Conservation (phyloP, 2,113 vertebrate species). For the Hippocampus barbouri region DNA sequence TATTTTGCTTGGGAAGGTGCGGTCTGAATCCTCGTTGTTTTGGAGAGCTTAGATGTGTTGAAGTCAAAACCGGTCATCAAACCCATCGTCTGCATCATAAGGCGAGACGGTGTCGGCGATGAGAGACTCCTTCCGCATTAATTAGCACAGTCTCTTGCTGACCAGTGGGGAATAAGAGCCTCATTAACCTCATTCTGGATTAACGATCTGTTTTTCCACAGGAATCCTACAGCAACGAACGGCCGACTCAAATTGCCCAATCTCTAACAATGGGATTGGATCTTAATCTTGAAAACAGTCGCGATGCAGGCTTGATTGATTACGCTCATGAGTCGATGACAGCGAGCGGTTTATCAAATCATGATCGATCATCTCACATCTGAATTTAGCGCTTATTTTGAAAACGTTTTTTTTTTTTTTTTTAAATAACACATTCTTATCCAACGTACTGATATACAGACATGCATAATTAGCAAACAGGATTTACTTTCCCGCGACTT, state of each 20-base stretch:
- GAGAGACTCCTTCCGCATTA: conserved; percentile 55
- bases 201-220: conserved; percentile 61
- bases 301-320: not conserved
- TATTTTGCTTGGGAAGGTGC: not conserved
- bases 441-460: not conserved
- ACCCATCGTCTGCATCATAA: conserved; percentile 36
- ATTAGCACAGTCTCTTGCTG: conserved; percentile 66
- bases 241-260: conserved; percentile 37
- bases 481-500: conserved; percentile 29
- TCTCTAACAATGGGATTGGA: conserved; percentile 3
- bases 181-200: conserved; percentile 70
- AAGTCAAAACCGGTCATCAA: conserved; percentile 1
- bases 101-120: conserved; percentile 52
- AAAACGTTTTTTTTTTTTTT: not conserved
- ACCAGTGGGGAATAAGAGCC: conserved; percentile 64
- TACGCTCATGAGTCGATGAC: not conserved
- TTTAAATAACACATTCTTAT: too few species aligned
- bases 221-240: conserved; percentile 38
- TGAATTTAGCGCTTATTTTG: not conserved
- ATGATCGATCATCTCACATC: not conserved
- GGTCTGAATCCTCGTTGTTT: not conserved
- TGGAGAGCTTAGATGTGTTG: conserved; percentile 3
- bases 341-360: not conserved
- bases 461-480: not conserved
- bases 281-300: not conserved